Base-by-base conservation (phyloP, 2,888 invertebrate species). In the Cactoblastis cactorum region DNA sequence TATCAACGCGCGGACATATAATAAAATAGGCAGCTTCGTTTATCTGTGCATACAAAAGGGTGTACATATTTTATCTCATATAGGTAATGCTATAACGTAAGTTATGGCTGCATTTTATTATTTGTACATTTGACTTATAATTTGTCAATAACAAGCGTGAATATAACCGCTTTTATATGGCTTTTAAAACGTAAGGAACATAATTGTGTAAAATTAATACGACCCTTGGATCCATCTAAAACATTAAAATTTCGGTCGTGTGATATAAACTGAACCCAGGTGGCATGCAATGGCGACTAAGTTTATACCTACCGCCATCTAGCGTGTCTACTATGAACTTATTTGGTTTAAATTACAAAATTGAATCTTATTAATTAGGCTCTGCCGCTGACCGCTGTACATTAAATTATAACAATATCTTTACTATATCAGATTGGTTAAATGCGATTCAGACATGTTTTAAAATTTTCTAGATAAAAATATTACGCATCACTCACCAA, bases 351-450 rank as follows among this genome's bases (percentile, higher is more conserved):
- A 22, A 18, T 35, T n/a, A n/a, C 39, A 14, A 15, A 2, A 28
- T 24, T 1, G n/a, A 19, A n/a, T n/a, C 11, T 35, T 35, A 15
- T 35, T 1, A 2, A 35, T 2, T 5, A 15, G 6, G 15, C 15
- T 5, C 1, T 15, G 35, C 8, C 33, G n/a, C 35, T 35, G 5
- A 17, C n/a, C 9, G 17, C 15, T 43, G 32, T 28, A n/a, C n/a
- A n/a, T 28, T 14, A 28, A 2, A 28, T 15, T 43, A 15, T 0
- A 28, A 43, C 12, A 22, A 28, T 6, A 41, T n/a, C 15, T 17
- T 17, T 37, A 28, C 43, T 43, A n/a, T n/a, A n/a, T n/a, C n/a
- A 43, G 17, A 11, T 17, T 43, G 11, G n/a, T 28, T 49, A 49
- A 32, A 39, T 32, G 22, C 39, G 15, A 32, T 24, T 37, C 28